Evolutionary conservation across 2,797 vertebrate species (phyloP).

Genomic region (Paramormyrops hopkinsi): DNA sequence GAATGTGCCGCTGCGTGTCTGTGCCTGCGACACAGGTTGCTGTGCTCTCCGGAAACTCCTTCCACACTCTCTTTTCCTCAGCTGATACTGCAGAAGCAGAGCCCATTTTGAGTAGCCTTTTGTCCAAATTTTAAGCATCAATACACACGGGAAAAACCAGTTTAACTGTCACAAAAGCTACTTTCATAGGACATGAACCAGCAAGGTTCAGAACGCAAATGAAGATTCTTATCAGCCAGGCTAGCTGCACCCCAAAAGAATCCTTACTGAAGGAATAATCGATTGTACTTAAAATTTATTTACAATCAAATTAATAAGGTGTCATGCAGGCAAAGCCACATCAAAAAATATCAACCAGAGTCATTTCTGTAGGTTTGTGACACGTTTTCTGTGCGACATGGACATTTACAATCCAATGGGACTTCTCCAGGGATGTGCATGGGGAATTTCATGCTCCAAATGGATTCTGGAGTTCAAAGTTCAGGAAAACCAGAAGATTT

Average conservation of each 20-base stretch:
- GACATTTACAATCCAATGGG: neutral
- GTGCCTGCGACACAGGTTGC: neutral
- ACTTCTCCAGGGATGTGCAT: neutral
- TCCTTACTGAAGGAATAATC: neutral
- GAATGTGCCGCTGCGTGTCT: conserved; percentile 2
- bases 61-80: neutral
- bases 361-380: neutral
- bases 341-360: neutral
- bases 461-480: neutral
- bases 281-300: neutral
- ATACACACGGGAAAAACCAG: neutral
- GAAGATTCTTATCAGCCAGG: neutral
- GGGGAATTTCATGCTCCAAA: conserved; percentile 2
- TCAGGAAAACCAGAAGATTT: conserved; percentile 11
- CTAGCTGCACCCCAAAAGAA: neutral
- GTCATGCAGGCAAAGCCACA: neutral
- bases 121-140: neutral
- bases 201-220: neutral
- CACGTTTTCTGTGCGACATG: neutral
- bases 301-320: neutral
- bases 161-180: neutral
- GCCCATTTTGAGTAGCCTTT: neutral
- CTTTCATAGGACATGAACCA: neutral
- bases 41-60: neutral
- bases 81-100: neutral